Evolutionary conservation across 1,140 invertebrate species (phyloP).

Genomic region (Bombus polaris): DNA sequence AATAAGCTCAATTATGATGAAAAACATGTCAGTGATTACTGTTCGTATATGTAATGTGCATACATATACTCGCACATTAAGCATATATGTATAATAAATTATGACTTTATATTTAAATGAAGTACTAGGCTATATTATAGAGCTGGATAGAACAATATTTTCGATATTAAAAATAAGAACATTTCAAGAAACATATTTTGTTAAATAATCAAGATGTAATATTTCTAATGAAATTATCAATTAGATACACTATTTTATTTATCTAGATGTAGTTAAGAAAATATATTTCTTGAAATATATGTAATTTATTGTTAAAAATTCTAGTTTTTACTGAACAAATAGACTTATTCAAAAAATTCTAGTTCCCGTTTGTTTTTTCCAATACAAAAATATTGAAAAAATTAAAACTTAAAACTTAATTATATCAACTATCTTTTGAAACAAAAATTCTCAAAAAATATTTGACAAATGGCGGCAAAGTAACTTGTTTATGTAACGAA

Average conservation of each 20-base stretch:
- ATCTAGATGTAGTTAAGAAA: neutral
- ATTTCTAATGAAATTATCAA: neutral
- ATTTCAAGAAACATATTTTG: slow-evolving; percentile 19
- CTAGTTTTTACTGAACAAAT: slow-evolving; percentile 31
- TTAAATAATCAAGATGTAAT: neutral
- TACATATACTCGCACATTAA: slow-evolving; percentile 8
- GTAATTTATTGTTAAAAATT: slow-evolving; percentile 19
- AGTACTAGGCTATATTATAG: slow-evolving; percentile 14
- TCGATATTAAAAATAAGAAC: neutral
- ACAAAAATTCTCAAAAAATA: slow-evolving; percentile 1
- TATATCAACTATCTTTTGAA: neutral
- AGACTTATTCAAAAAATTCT: slow-evolving; percentile 3
- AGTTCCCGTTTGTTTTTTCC: neutral
- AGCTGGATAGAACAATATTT: slow-evolving; percentile 16
- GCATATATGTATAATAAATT: slow-evolving; percentile 35
- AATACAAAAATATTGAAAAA: neutral
- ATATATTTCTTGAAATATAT: slow-evolving; percentile 21
- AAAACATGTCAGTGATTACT: slow-evolving; percentile 25
- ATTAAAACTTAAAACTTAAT: slow-evolving; percentile 16
- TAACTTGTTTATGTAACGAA: slow-evolving; percentile 13
- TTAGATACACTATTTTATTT: neutral
- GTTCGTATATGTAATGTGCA: neutral
- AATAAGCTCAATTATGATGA: slow-evolving; percentile 47
- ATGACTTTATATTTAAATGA: slow-evolving; percentile 17
- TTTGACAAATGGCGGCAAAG: slow-evolving; percentile 14